Conservation (phyloP, 2,797 vertebrate species). For the Acanthurus leucopareius region DNA sequence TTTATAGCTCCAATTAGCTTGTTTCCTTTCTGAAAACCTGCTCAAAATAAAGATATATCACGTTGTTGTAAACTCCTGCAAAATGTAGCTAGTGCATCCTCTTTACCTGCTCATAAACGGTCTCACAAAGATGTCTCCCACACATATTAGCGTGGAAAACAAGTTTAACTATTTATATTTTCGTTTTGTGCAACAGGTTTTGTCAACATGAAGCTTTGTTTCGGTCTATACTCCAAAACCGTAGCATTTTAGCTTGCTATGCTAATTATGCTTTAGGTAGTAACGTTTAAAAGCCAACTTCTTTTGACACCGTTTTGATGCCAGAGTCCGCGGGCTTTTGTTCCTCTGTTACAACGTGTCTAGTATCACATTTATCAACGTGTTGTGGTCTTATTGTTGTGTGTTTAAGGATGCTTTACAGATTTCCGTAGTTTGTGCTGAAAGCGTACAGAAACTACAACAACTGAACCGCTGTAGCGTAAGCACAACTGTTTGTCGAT, state of each 20-base stretch:
- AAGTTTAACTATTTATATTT: background rate
- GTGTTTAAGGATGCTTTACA: too few species aligned
- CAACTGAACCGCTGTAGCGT: background rate
- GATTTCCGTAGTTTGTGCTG: background rate
- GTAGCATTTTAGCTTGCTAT: slow-evolving; percentile 39
- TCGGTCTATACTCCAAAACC: background rate
- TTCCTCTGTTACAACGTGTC: background rate
- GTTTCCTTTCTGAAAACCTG: too few species aligned
- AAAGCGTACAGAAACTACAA: background rate
- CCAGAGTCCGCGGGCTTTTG: background rate
- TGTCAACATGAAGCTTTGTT: background rate
- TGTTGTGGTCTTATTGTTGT: background rate
- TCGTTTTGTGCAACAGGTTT: background rate
- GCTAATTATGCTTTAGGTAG: slow-evolving; percentile 26
- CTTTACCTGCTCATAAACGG: background rate
- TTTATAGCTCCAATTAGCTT: background rate
- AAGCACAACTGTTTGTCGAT: background rate
- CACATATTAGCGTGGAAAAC: background rate
- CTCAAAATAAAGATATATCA: background rate
- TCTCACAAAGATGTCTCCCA: too few species aligned
- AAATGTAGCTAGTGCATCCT: background rate
- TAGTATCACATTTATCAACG: background rate
- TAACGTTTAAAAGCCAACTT: background rate
- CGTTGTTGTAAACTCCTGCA: background rate
- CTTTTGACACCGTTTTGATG: background rate